Percentiles rank a stretch among this genome's conserved stretches.
phyloP scores from a whole-genome alignment of 2,113 vertebrate species.

The Anolis sagrei region DNA sequence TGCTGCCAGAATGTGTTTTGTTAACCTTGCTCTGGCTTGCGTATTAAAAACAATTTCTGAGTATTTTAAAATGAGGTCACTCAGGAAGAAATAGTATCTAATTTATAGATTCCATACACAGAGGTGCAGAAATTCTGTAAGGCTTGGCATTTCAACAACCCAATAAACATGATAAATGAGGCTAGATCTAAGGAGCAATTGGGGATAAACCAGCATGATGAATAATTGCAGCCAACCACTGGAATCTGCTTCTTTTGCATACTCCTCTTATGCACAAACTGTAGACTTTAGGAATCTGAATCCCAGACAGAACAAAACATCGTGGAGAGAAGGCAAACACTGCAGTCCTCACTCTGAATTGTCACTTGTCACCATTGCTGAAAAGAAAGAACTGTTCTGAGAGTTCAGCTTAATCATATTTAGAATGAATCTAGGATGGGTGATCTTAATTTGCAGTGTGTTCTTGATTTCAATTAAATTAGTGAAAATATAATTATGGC shows the following conservation, averaged over 20 bases:
- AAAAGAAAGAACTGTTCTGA: not conserved
- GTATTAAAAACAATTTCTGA: slow-evolving; percentile 36
- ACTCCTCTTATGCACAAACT: slow-evolving; percentile 1
- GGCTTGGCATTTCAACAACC: slow-evolving; percentile 8
- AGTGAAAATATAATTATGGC: not conserved
- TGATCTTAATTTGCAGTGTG: not conserved
- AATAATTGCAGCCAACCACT: not conserved
- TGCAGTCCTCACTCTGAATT: not conserved
- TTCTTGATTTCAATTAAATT: not conserved
- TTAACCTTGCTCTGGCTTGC: slow-evolving; percentile 52
- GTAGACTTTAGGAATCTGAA: not conserved
- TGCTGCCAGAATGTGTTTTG: slow-evolving; percentile 48
- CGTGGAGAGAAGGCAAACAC: not conserved
- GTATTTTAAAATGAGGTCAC: slow-evolving; percentile 17
- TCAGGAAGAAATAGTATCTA: slow-evolving; percentile 10
- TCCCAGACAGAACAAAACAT: not conserved
- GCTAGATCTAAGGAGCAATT: slow-evolving; percentile 19
- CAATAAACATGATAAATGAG: slow-evolving; percentile 24
- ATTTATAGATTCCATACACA: slow-evolving; percentile 15
- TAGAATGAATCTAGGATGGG: not conserved
- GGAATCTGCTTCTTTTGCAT: slow-evolving; percentile 4
- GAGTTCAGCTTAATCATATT: not conserved
- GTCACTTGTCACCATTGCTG: not conserved
- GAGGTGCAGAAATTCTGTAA: slow-evolving; percentile 23
- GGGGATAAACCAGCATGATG: not conserved